These are phyloP conservation scores for Nesometra sesokonis DNA, from an alignment of 35 echinoderm and acorn worm species.

Conservation along the genomic window DNA sequence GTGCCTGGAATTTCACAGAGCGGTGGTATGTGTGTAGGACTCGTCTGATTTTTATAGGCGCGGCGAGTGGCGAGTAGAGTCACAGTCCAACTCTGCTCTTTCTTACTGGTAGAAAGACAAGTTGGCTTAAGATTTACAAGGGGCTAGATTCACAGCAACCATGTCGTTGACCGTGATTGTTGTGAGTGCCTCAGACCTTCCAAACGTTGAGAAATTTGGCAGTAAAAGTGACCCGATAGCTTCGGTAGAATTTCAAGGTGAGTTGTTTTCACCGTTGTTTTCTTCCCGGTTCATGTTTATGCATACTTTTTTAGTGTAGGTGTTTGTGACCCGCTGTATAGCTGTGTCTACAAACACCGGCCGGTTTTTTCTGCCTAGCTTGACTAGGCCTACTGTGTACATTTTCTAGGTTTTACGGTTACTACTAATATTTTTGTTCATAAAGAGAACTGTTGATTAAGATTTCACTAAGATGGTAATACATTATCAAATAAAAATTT, in stretches of 20 bases:
- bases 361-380: background rate
- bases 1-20: background rate
- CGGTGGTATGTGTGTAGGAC: background rate
- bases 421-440: no score
- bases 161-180: slow-evolving; percentile 91
- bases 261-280: no score
- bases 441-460: no score
- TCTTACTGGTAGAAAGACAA: background rate
- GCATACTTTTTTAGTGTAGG: background rate
- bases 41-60: background rate
- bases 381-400: no score
- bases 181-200: slow-evolving; percentile 60
- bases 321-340: background rate
- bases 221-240: slow-evolving; percentile 75
- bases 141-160: slow-evolving; percentile 4
- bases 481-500: no score
- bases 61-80: no score
- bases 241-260: slow-evolving; percentile 79
- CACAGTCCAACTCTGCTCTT: background rate
- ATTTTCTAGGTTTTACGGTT: no score
- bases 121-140: background rate
- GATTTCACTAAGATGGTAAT: no score
- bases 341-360: background rate
- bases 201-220: slow-evolving; percentile 92
- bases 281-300: background rate